These are phyloP conservation scores for Petrolisthes manimaculis DNA, from an alignment of 2,888 invertebrate genomes.

Conservation along the genomic window DNA sequence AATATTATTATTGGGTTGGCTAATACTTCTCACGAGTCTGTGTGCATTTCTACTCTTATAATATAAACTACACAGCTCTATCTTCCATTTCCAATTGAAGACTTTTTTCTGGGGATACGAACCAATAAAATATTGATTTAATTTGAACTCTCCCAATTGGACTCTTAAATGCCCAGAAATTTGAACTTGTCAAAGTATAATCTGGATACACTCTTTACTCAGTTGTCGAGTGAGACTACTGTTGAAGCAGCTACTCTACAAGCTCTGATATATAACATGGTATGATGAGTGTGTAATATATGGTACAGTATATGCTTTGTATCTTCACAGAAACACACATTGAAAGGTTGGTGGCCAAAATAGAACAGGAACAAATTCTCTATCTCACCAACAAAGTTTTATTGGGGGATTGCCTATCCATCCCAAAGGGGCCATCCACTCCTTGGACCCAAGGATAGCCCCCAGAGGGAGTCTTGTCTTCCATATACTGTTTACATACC, in stretches of 20 bases:
- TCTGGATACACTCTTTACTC: constrained; percentile 34
- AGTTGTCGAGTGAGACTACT: constrained; percentile 4
- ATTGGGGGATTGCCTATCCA: no score
- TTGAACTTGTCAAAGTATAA: constrained; percentile 14
- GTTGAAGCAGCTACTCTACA: constrained; percentile 12
- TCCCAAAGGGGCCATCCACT: no score
- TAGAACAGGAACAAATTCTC: no score
- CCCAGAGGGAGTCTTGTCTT: no score
- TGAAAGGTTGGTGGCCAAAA: no score
- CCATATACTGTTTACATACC: no score
- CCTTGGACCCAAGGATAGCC: no score
- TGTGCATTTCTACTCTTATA: constrained; percentile 27
- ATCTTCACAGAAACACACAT: no score
- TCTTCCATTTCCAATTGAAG: constrained; percentile 20
- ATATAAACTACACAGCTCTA: constrained; percentile 27
- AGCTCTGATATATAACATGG: background rate
- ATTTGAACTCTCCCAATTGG: constrained; percentile 27
- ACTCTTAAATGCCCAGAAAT: constrained; percentile 26
- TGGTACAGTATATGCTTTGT: no score
- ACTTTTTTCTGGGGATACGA: constrained; percentile 38
- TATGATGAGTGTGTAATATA: no score
- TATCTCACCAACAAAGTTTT: no score
- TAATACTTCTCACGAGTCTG: constrained; percentile 5
- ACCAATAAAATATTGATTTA: constrained; percentile 30
- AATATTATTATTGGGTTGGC: background rate